phyloP scores from a whole-genome alignment of 2,113 vertebrate species.

The Rhynchopsitta pachyrhyncha region DNA sequence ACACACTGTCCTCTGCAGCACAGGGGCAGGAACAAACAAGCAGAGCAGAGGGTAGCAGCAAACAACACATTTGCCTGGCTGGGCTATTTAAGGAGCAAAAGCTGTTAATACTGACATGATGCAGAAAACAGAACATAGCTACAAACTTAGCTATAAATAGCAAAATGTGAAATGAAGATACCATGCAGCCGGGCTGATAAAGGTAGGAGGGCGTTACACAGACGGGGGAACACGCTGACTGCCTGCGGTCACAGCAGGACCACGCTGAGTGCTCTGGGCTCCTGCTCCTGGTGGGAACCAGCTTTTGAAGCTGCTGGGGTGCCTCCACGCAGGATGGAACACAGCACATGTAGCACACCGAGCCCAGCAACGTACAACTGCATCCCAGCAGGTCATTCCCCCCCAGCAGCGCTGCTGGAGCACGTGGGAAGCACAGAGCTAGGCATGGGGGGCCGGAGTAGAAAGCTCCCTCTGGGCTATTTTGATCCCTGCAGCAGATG shows the following conservation, averaged over 20 bases:
- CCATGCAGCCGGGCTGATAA: no score
- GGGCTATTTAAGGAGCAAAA: background rate
- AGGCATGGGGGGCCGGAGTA: fast-evolving
- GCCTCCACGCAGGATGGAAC: background rate
- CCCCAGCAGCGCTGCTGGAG: fast-evolving
- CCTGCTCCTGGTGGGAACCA: fast-evolving
- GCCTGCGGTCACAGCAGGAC: background rate
- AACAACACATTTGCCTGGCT: background rate
- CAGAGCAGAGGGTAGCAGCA: background rate
- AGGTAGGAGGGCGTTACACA: background rate
- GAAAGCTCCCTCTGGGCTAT: background rate
- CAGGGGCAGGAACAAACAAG: background rate
- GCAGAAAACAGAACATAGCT: background rate
- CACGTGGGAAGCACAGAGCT: background rate
- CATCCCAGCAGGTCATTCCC: background rate
- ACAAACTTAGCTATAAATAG: background rate
- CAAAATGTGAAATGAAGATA: background rate
- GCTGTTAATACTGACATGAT: background rate
- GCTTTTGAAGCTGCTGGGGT: background rate
- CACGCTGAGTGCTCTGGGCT: fast-evolving
- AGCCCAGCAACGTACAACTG: background rate
- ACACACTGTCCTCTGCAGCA: background rate
- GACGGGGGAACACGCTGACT: background rate
- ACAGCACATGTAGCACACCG: fast-evolving
- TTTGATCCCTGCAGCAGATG: background rate